Evolutionary conservation across 2,888 invertebrate species (phyloP).

Genomic region (Pegoplata infirma): DNA sequence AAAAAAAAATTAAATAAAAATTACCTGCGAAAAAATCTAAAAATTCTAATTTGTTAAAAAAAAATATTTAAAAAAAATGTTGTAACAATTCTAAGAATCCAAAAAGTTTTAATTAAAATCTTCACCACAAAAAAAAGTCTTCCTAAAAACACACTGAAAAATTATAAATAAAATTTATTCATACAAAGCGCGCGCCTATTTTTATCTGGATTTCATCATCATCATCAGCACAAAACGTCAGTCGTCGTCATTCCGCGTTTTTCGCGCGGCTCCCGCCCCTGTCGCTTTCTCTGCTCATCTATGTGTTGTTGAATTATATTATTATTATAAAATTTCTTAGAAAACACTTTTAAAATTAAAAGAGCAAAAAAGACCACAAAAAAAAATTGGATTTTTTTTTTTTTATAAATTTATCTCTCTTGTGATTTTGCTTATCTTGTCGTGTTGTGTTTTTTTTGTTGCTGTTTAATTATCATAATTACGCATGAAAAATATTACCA

Average conservation of each 20-base stretch:
- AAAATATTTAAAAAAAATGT: not conserved
- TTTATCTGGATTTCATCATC: constrained; percentile 49
- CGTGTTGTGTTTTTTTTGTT: not conserved
- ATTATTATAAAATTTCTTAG: not conserved
- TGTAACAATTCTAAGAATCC: not conserved
- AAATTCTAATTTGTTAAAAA: not conserved
- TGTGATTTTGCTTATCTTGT: no score
- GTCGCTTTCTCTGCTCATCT: not conserved
- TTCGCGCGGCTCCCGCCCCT: no score
- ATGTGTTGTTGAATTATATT: not conserved
- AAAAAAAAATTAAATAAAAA: not conserved
- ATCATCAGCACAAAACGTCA: constrained; percentile 32
- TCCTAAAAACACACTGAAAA: no score
- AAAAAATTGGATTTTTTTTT: not conserved
- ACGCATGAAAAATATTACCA: constrained; percentile 76
- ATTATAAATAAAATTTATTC: not conserved
- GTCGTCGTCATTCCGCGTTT: not conserved
- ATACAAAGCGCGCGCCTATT: constrained; percentile 47
- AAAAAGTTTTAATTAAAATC: not conserved
- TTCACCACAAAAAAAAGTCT: not conserved
- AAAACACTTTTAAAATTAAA: not conserved
- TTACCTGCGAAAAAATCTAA: no score
- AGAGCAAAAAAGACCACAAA: not conserved
- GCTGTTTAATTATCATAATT: constrained; percentile 66
- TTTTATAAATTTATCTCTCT: not conserved